Percentiles rank a stretch among this genome's conserved stretches.
Conservation (phyloP, 2,797 vertebrate species). For the Thripadectes ignobilis region DNA sequence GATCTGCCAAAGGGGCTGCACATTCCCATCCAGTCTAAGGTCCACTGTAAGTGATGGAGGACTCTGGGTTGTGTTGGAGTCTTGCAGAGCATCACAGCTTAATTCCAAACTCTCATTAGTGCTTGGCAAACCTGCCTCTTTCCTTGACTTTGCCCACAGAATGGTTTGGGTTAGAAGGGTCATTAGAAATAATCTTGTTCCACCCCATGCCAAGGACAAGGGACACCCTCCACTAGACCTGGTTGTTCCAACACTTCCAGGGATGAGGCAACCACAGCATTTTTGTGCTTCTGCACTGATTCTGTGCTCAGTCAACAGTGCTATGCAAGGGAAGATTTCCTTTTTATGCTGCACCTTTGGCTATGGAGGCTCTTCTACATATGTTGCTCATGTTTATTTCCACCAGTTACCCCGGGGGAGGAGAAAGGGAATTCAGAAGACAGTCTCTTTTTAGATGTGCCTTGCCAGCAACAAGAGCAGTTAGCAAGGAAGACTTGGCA, state of each 20-base stretch:
- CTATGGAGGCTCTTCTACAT: not conserved
- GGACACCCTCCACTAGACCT: not conserved
- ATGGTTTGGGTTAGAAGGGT: not conserved
- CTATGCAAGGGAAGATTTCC: not conserved
- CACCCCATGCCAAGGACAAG: not conserved
- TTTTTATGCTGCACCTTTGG: not conserved
- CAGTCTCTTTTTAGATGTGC: not conserved
- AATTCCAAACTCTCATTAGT: not conserved
- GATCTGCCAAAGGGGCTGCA: not conserved
- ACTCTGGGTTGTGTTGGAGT: not conserved
- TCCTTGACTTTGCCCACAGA: not conserved
- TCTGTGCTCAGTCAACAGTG: not conserved
- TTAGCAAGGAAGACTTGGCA: not conserved
- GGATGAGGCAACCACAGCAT: not conserved
- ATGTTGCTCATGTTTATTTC: not conserved
- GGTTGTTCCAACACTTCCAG: not conserved
- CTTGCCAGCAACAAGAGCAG: not conserved
- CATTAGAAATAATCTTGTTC: not conserved
- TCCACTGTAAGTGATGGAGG: not conserved
- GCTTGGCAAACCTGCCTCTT: not conserved
- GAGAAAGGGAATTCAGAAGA: not conserved
- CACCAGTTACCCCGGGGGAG: not conserved
- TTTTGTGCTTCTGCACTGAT: not conserved
- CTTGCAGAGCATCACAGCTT: not conserved
- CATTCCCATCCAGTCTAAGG: not conserved